Evolutionary conservation across 2,888 invertebrate genomes (phyloP), one percentile per base, ranked within the genome.

Genomic region (Hedychridium roseum): DNA sequence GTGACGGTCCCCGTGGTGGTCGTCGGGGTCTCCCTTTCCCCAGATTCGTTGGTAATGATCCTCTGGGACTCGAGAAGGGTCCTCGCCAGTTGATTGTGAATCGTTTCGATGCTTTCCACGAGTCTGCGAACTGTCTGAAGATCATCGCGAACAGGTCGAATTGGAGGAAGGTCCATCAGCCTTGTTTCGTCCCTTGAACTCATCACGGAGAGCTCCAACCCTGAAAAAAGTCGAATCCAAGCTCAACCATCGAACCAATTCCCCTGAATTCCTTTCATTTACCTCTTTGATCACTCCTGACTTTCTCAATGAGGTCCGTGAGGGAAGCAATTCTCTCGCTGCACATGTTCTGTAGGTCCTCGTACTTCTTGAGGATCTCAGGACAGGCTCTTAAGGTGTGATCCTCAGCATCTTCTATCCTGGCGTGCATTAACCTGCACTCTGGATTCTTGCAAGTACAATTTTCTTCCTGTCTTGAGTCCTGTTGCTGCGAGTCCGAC

Each of bases 291-390:
- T 86, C 86, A 41, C 80, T 77, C n/a, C 86, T 80, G 3, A 86
- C 82, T 65, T 82, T 81, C n/a, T 81, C 79, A 9, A 87, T 85
- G 62, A 84, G 80, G 6, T 81, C 80, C 0, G 82, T 80, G 3
- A 87, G 67, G 46, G 83, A 82, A 1, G 82, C 80, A 34, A 87
- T 86, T 48, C 85, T 80, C 52, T 84, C 81, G 0, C 80, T 80
- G 43, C 84, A 85, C 32, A 79, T 81, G 32, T 82, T 82, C 0
- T 85, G 83, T 9, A 85, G 77, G 54, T 83, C 77, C 1, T 82
- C 79, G 46, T 83, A 84, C 32, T 81, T 81, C 37, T 70, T 66
- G 5, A 74, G 36, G 9, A 71, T 64, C 17, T 73, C 66, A 0
- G 74, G 75, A 39, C 67, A 67, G 53, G 69, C 60, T 4, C 60